Evolutionary conservation across 37 sponge, comb jelly and placozoan species (phyloP), one percentile per base, ranked within the genome.

Genomic region (Aphrocallistes beatrix): DNA sequence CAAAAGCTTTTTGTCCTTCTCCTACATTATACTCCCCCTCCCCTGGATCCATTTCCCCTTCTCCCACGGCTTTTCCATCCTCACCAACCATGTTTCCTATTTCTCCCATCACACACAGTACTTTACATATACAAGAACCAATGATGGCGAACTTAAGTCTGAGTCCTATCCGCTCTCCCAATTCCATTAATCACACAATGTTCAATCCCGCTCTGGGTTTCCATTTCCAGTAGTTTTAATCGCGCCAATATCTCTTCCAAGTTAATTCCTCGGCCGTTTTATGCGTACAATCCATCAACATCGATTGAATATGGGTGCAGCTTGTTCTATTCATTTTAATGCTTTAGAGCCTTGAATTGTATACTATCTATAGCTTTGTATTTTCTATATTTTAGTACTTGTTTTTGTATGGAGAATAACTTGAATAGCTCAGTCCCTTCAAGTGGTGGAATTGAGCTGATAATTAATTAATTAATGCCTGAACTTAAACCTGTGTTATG

Each of bases 281-380:
- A n/a, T n/a, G n/a, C n/a, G n/a, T n/a, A n/a, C n/a, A n/a, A n/a
- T n/a, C n/a, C n/a, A n/a, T n/a, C n/a, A n/a, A n/a, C n/a, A n/a
- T n/a, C n/a, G n/a, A n/a, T n/a, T n/a, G n/a, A n/a, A n/a, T n/a
- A n/a, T n/a, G n/a, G n/a, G n/a, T n/a, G n/a, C n/a, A n/a, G 32
- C 34, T 21, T 60, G 75, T 60, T 60, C 34, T 60, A 28, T 60
- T 60, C 75, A 19, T 60, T 60, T 60, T 60, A 60, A 60, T 3
- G 17, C 21, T 8, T 60, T 19, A 13, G 75, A 13, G n/a, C 34
- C 75, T n/a, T 60, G 75, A 60, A 25, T 60, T 60, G 75, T 60
- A 60, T 60, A 60, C 75, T 25, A 60, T 60, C 75, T 60, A 60
- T 60, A 25, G n/a, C 75, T 28, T 60, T 60, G 75, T 60, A 60